Base-by-base conservation (phyloP, 2,797 vertebrate species). In the Eulemur albifrons region DNA sequence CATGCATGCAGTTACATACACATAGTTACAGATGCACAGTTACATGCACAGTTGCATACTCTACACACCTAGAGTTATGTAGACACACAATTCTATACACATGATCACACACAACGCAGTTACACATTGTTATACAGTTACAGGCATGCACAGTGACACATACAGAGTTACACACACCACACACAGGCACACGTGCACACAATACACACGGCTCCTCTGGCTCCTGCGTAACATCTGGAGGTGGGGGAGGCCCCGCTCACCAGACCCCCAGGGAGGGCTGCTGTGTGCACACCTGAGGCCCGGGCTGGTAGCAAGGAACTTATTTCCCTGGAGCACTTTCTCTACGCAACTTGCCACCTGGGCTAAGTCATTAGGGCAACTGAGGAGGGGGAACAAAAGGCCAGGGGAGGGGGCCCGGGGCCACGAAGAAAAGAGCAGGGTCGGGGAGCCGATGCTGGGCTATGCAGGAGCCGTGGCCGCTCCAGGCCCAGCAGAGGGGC, bases 281-380 rank as follows among this genome's bases (percentile, higher is more conserved):
- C 12, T 85, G 96, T 70, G 77, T 90, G 80, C 98, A 97, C 98
- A 95, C 98, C 97, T 98, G 96, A 98, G 98, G 97, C 97, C 98
- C 95, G 97, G 97, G 97, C 98, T 98, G 98, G 98, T 98, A 91
- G 98, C 97, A 77, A 98, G 98, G 98, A 97, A 96, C 97, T 96
- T 96, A 98, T 98, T 98, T 98, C 98, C 98, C 98, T 67, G 95
- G 98, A 97, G 98, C 50, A 77, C 86, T 91, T 98, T 97, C 95
- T 97, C 97, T 89, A 97, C 48, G 69, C 95, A 98, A 96, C 97
- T 87, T 97, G 96, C 98, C 98, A 98, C 98, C 98, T 98, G 98
- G 98, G 98, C 98, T 98, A 98, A 98, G 97, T 98, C 97, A 98
- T 98, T 98, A 98, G 97, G 97, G 98, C 96, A 97, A 97, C 77